Conservation (phyloP, 1,140 invertebrate genomes). For the Thaumatotibia leucotreta region DNA sequence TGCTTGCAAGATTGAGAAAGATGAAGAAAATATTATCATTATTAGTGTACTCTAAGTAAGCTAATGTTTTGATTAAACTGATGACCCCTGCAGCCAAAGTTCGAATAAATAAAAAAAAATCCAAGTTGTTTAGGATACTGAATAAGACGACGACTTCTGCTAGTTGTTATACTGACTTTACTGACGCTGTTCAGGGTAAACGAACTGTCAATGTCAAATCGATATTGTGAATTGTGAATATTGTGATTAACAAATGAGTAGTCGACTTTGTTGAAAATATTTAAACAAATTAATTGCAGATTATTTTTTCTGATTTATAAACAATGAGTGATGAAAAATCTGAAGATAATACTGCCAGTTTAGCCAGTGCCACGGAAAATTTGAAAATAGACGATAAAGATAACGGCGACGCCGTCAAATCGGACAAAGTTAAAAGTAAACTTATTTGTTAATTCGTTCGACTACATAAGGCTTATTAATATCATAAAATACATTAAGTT, state of each 20-base stretch:
- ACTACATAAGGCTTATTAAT: too few relatives aligned
- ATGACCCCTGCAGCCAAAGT: too few relatives aligned
- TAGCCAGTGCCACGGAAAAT: conserved; percentile 32
- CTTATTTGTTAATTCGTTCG: background rate
- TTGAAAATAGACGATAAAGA: conserved; percentile 50
- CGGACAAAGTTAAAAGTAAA: conserved; percentile 62
- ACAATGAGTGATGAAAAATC: conserved; percentile 55
- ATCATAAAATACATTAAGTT: too few relatives aligned
- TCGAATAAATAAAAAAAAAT: too few relatives aligned
- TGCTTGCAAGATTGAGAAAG: too few relatives aligned
- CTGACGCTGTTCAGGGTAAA: background rate
- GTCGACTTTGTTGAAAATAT: too few relatives aligned
- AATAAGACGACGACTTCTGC: background rate
- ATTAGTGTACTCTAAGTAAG: too few relatives aligned
- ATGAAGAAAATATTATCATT: background rate
- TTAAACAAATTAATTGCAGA: too few relatives aligned
- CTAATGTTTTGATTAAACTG: too few relatives aligned
- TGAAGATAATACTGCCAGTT: conserved; percentile 31
- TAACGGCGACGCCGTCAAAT: conserved; percentile 42
- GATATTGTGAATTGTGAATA: background rate
- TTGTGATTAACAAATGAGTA: background rate
- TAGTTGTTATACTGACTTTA: too few relatives aligned
- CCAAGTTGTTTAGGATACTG: background rate
- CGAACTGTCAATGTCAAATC: background rate
- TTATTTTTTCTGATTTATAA: background rate